phyloP scores from a whole-genome alignment of 2,113 vertebrate species.

The Caretta caretta region DNA sequence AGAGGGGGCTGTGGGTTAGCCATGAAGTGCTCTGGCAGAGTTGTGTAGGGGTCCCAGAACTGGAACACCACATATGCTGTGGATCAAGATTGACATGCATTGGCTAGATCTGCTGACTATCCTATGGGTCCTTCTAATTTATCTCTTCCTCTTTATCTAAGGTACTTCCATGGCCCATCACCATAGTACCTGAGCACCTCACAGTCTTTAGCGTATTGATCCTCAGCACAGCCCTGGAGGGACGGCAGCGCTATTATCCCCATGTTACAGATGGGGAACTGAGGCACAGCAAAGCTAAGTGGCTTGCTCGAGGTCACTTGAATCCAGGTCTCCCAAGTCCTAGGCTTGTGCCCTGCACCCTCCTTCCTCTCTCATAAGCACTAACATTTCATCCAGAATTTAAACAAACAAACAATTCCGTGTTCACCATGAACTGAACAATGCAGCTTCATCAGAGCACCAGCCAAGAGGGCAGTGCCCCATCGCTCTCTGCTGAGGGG shows the following conservation, averaged over 20 bases:
- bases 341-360: no score
- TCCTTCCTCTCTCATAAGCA: no score
- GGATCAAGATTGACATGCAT: background rate
- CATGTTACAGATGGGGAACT: no score
- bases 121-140: background rate
- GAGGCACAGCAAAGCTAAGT: no score
- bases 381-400: no score
- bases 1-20: background rate
- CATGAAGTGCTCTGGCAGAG: background rate
- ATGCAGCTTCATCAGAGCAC: background rate
- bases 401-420: background rate
- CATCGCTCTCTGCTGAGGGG: background rate
- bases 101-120: background rate
- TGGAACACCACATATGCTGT: background rate
- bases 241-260: background rate
- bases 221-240: no score
- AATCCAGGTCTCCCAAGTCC: background rate
- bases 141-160: background rate
- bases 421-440: background rate
- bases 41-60: background rate
- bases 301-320: background rate
- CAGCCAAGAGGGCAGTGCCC: background rate
- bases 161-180: background rate
- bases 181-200: background rate
- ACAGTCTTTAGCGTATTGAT: background rate